Percentiles rank a stretch among this genome's conserved stretches.
phyloP scores from a whole-genome alignment of 1,140 invertebrate genomes.

The Musca domestica region DNA sequence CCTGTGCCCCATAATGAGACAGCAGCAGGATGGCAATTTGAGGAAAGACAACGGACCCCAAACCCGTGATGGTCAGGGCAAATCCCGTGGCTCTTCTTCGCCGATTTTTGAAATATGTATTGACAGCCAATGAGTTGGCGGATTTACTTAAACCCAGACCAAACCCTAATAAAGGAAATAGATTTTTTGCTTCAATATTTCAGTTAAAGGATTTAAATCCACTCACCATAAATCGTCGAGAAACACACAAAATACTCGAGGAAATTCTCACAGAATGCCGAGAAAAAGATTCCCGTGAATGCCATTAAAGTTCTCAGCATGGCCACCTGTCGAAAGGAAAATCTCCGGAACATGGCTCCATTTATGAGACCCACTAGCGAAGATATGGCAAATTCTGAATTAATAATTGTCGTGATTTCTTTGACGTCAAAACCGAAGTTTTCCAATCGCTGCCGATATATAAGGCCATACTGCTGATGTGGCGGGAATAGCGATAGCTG shows the following conservation, averaged over 20 bases:
- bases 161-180: constrained; percentile 53
- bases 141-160: constrained; percentile 62
- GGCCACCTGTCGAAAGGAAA: constrained; percentile 46
- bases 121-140: constrained; percentile 60
- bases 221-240: constrained; percentile 58
- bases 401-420: constrained; percentile 65
- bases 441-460: constrained; percentile 62
- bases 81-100: constrained; percentile 61
- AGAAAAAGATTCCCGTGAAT: constrained; percentile 37
- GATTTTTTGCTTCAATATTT: no score
- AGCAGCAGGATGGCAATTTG: constrained; percentile 56
- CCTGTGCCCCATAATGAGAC: constrained; percentile 58
- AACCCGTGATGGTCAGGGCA: constrained; percentile 60
- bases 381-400: constrained; percentile 62
- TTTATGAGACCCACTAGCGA: constrained; percentile 59
- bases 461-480: constrained; percentile 65
- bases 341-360: constrained; percentile 45
- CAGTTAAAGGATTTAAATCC: constrained; percentile 23
- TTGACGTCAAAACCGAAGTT: constrained; percentile 60
- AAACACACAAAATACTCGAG: constrained; percentile 40
- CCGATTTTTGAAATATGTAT: constrained; percentile 61
- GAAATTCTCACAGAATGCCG: constrained; percentile 41
- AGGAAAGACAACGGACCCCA: constrained; percentile 61
- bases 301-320: constrained; percentile 33
- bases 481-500: constrained; percentile 63